Conservation (phyloP, 2,113 vertebrate genomes). For the Ceuthmochares aereus region DNA sequence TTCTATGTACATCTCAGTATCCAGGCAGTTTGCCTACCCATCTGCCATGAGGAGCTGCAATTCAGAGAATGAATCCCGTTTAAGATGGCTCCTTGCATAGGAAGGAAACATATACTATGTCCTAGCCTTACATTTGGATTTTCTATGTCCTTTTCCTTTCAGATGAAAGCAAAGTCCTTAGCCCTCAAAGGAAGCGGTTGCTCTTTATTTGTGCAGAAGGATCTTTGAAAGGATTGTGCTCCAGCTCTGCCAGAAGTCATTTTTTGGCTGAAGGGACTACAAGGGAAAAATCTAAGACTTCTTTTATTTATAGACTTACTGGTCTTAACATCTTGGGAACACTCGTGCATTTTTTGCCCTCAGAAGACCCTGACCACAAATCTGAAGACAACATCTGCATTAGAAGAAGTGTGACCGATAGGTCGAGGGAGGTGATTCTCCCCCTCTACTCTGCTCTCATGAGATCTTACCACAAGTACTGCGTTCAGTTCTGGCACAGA, state of each 20-base stretch:
- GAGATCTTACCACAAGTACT: no score
- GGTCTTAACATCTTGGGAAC: neutral
- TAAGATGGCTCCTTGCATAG: neutral
- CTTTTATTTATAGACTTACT: neutral
- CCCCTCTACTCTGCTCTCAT: no score
- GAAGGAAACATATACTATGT: neutral
- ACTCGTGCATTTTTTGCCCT: neutral
- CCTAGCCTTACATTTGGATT: neutral
- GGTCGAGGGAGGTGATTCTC: no score
- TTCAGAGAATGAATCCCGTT: neutral
- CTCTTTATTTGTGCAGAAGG: neutral
- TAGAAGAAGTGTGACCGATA: no score
- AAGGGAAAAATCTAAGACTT: neutral
- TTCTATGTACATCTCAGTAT: neutral
- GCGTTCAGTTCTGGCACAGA: no score
- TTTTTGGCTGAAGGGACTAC: neutral
- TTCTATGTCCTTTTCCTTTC: neutral
- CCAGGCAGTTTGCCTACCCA: conserved; percentile 26
- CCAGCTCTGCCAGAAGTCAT: neutral
- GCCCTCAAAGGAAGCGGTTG: neutral
- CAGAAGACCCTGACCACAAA: neutral
- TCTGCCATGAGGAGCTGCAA: neutral
- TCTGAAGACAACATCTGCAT: neutral
- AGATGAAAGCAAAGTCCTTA: neutral
- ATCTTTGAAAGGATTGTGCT: neutral